phyloP scores from a whole-genome alignment of 2,113 vertebrate species.

The Cromileptes altivelis region DNA sequence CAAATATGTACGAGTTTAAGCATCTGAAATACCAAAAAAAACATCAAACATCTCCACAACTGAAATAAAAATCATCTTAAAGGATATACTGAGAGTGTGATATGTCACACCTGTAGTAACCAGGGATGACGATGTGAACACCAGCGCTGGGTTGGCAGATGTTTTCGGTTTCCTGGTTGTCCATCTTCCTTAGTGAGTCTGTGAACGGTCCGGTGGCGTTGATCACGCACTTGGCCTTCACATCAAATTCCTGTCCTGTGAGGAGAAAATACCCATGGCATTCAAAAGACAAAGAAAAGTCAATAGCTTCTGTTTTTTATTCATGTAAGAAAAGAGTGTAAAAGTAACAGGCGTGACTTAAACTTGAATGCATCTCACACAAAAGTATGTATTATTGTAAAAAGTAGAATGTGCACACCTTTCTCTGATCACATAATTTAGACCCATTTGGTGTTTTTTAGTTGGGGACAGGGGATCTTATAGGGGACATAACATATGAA shows the following conservation, averaged over 20 bases:
- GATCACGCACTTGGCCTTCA: conserved; percentile 97
- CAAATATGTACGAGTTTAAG: conserved; percentile 6
- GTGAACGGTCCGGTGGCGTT: conserved; percentile 98
- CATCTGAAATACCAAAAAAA: conserved; percentile 9
- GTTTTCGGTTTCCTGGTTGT: conserved; percentile 85
- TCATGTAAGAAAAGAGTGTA: neutral
- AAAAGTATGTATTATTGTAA: neutral
- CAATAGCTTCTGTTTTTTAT: no score
- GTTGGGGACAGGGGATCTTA: no score
- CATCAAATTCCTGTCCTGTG: conserved; percentile 93
- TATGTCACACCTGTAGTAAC: conserved; percentile 92
- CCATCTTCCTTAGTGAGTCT: conserved; percentile 96
- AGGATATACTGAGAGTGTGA: neutral
- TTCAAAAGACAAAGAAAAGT: no score
- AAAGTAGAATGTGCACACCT: no score
- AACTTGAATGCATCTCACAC: neutral
- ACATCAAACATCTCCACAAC: neutral
- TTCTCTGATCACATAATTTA: no score
- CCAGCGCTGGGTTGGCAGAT: conserved; percentile 98
- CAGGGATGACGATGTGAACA: conserved; percentile 98
- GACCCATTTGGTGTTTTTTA: no score
- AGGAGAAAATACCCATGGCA: no score
- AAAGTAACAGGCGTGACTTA: neutral
- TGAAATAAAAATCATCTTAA: neutral
- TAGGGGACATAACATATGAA: no score